Evolutionary conservation across 1,140 invertebrate genomes (phyloP), one percentile per base, ranked within the genome.

Genomic region (Planococcus citri): DNA sequence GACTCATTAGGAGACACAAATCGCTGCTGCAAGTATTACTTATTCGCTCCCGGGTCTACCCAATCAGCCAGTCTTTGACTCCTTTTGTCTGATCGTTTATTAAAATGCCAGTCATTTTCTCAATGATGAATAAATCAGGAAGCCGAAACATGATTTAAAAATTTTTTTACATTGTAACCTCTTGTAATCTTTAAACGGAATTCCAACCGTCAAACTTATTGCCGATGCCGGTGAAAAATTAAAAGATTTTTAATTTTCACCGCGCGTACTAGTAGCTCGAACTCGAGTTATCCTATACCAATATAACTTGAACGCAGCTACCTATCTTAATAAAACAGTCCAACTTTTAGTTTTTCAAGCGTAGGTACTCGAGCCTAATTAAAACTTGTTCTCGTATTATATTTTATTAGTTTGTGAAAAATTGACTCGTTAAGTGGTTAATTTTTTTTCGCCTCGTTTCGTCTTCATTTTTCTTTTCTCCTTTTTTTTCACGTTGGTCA

Each of bases 1-100:
- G 60, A 64, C 60, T 64, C 60, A 64, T 64, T 64, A 64, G 60
- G 60, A 64, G 60, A 64, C 60, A 64, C 25, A 64, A 22, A 27
- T 64, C 25, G 60, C 60, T 12, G 22, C 60, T 24, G 22, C 60
- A 64, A 22, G 57, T 60, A 60, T 60, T 60, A 60, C 57, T 20
- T 64, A 17, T 64, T 64, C 9, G 60, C 60, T 64, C 25, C 60
- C 60, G 60, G 60, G 60, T 27, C 60, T 64, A 64, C 60, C 60
- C 60, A 64, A 64, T 64, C 60, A 64, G 25, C 60, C 20, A 64
- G 60, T 64, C 60, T 64, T 64, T 27, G 60, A 64, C 60, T 64
- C 25, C 60, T 64, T 64, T 64, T 64, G 60, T 64, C 60, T 25
- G 60, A 24, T 25, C 22, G 60, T 64, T 27, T 27, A 64, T 64